These are phyloP conservation scores for Heliornis fulica DNA, from an alignment of 2,113 vertebrate species.

Conservation along the genomic window DNA sequence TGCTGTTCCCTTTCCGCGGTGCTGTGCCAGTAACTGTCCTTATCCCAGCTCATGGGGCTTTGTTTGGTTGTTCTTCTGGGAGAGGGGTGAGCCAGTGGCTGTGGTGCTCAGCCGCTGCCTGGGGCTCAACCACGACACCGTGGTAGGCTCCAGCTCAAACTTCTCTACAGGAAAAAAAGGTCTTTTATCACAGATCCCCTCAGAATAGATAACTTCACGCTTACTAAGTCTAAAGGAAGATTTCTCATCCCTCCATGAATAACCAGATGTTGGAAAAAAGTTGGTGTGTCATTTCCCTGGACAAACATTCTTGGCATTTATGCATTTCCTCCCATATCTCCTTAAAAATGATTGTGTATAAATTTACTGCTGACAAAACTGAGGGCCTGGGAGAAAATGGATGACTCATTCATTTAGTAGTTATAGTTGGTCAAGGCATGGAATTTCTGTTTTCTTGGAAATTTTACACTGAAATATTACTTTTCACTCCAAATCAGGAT, in stretches of 20 bases:
- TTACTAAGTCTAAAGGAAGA: constrained; percentile 10
- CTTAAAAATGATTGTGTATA: constrained; percentile 24
- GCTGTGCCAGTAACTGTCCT: too few species aligned
- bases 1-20: too few species aligned
- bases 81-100: too few species aligned
- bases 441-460: constrained; percentile 5
- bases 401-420: constrained; percentile 6
- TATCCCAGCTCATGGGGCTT: too few species aligned
- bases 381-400: constrained; percentile 16
- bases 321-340: constrained; percentile 43
- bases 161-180: not conserved
- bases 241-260: constrained; percentile 5
- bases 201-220: not conserved
- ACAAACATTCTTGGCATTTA: constrained; percentile 53
- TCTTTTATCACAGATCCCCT: not conserved
- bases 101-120: too few species aligned
- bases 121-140: too few species aligned
- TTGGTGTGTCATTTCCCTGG: constrained; percentile 34
- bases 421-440: not conserved
- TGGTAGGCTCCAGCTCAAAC: not conserved
- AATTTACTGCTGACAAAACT: constrained; percentile 52
- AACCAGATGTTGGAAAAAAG: constrained; percentile 44
- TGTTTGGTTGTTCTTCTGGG: too few species aligned
- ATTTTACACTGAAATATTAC: not conserved
- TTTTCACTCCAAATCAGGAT: not conserved